Conservation (phyloP, 2,113 vertebrate genomes). For the Grammomys surdaster region DNA sequence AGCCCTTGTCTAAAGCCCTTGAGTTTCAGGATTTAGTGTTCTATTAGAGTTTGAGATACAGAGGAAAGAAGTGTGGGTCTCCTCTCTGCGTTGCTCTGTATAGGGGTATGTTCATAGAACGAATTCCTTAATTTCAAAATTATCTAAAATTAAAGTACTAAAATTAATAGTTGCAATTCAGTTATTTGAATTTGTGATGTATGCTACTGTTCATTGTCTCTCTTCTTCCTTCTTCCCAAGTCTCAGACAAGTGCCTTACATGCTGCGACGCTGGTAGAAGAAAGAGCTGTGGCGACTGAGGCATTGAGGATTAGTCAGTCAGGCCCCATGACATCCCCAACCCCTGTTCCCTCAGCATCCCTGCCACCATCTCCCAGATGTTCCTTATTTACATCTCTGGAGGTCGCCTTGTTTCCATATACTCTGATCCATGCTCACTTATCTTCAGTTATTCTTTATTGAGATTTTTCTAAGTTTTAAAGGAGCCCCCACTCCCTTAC, state of each 20-base stretch:
- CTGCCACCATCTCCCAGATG: neutral
- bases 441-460: neutral
- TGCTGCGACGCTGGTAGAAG: neutral
- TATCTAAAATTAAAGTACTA: neutral
- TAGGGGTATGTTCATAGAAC: neutral
- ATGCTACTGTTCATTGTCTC: neutral
- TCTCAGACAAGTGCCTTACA: too few species aligned
- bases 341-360: neutral
- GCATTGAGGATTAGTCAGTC: neutral
- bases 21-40: neutral
- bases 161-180: neutral
- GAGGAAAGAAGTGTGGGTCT: neutral
- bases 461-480: slow-evolving; percentile 6
- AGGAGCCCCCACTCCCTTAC: neutral
- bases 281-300: neutral
- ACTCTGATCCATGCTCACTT: neutral
- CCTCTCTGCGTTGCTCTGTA: neutral
- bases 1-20: neutral
- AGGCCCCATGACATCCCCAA: neutral
- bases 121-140: neutral
- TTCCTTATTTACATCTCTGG: neutral
- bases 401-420: neutral
- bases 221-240: neutral
- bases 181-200: neutral
- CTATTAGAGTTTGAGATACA: neutral